Evolutionary conservation across 2,797 vertebrate species (phyloP), one percentile per base, ranked within the genome.

Genomic region (Melopsittacus undulatus): DNA sequence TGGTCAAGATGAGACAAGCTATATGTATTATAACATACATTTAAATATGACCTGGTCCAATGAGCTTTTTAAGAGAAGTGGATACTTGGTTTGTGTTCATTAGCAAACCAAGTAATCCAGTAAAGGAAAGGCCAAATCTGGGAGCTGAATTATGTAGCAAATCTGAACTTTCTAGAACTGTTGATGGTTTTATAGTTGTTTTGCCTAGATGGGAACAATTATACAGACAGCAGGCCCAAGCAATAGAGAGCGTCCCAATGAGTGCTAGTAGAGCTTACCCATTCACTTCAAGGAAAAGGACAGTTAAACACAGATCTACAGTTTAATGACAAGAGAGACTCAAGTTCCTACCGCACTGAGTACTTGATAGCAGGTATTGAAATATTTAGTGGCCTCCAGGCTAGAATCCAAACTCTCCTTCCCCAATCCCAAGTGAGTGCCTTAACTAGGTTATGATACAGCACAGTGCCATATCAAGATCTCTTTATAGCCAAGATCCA

Each of bases 311-410:
- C 36, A 73, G 29, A 82, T 90, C 70, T 87, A 32, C 40, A 69
- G 57, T 45, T 95, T 79, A 93, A 89, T 66, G 73, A 78, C 40
- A 56, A 14, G 23, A 85, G 27, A 79, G 56, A 89, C 46, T 87
- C 12, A 14, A 52, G 83, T 95, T 95, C 30, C 70, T 38, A 46
- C 38, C 1, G 5, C 49, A 69, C n/a, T 88, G 66, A 91, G 75
- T 92, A 83, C 73, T 94, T 95, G 86, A 92, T 63, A 84, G 11
- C 36, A 82, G 6, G 20, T 76, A 93, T 73, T 95, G 74, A 94
- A 96, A 96, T 89, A 95, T 90, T 96, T 89, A 95, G 80, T 21
- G 30, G 29, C 70, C 80, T 89, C 36, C 40, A 87, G 83, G 69
- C 51, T 73, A 69, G 62, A 90, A 67, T 49, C 5, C 32, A 68